Evolutionary conservation across 2,797 vertebrate genomes (phyloP).

Genomic region (Hybognathus amarus): DNA sequence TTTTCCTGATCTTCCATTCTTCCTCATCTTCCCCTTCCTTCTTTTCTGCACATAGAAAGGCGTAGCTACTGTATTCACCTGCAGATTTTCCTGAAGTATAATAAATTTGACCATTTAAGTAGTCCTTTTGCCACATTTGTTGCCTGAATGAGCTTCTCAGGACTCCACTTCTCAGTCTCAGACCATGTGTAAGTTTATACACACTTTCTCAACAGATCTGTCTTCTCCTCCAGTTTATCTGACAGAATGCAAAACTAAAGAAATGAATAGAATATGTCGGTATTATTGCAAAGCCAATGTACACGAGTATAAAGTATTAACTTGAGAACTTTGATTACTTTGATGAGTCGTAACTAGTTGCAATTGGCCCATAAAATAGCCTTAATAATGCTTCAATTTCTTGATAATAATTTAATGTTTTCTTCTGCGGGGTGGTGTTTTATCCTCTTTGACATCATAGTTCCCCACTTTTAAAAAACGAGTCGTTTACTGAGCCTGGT

Average conservation of each 20-base stretch:
- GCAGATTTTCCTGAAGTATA: background rate
- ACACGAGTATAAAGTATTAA: background rate
- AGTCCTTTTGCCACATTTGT: background rate
- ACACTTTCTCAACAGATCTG: background rate
- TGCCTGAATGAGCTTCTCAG: background rate
- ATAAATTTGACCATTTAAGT: background rate
- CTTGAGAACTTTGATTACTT: background rate
- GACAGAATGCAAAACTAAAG: background rate
- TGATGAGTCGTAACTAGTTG: background rate
- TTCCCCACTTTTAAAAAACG: too few relatives aligned
- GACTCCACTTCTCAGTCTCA: background rate
- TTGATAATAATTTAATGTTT: too few relatives aligned
- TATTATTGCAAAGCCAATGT: background rate
- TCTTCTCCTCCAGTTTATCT: background rate
- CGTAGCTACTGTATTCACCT: background rate
- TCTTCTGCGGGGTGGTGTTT: too few relatives aligned
- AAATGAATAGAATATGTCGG: background rate
- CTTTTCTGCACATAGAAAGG: constrained; percentile 7
- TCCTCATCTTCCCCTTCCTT: background rate
- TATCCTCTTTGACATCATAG: too few relatives aligned
- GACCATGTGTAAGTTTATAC: background rate
- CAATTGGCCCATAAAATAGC: background rate
- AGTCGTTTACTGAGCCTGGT: too few relatives aligned
- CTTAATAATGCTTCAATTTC: too few relatives aligned
- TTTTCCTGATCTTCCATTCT: constrained; percentile 27